These are phyloP conservation scores for Enteromius treurensis DNA, from an alignment of 2,797 vertebrate genomes.

Conservation along the genomic window DNA sequence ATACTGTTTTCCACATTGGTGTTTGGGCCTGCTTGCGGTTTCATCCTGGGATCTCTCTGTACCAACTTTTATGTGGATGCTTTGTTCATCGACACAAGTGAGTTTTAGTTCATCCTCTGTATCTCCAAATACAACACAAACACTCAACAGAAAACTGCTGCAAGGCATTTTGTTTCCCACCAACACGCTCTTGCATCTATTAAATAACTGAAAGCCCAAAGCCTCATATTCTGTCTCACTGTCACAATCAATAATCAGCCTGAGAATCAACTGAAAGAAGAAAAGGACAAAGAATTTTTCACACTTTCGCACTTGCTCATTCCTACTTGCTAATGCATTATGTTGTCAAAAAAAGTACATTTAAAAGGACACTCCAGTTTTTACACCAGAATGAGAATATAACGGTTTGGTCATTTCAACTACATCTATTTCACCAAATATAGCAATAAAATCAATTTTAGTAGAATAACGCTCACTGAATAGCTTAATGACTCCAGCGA, in stretches of 20 bases:
- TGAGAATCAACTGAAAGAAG: not conserved
- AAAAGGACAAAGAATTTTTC: not conserved
- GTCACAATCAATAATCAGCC: not conserved
- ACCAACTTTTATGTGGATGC: constrained; percentile 98
- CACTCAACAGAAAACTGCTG: constrained; percentile 8
- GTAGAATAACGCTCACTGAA: not conserved
- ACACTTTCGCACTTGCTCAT: not conserved
- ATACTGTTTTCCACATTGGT: constrained; percentile 98
- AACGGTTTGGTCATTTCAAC: not conserved
- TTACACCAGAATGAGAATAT: no score
- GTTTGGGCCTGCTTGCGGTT: constrained; percentile 97
- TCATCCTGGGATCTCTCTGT: constrained; percentile 98
- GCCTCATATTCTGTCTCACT: not conserved
- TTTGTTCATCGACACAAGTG: constrained; percentile 94
- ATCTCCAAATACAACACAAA: not conserved
- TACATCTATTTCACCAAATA: not conserved
- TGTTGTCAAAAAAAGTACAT: not conserved
- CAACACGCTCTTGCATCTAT: not conserved
- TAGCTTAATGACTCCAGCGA: not conserved
- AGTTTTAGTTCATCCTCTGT: constrained; percentile 63
- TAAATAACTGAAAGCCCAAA: constrained; percentile 10
- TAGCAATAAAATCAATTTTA: not conserved
- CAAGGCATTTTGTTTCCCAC: constrained; percentile 5
- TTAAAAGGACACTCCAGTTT: no score
- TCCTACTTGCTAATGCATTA: not conserved